Percentiles rank a stretch among this genome's conserved stretches.
phyloP scores from a whole-genome alignment of 92 coral and sea anemone genomes.

The Phenganax subtilis region DNA sequence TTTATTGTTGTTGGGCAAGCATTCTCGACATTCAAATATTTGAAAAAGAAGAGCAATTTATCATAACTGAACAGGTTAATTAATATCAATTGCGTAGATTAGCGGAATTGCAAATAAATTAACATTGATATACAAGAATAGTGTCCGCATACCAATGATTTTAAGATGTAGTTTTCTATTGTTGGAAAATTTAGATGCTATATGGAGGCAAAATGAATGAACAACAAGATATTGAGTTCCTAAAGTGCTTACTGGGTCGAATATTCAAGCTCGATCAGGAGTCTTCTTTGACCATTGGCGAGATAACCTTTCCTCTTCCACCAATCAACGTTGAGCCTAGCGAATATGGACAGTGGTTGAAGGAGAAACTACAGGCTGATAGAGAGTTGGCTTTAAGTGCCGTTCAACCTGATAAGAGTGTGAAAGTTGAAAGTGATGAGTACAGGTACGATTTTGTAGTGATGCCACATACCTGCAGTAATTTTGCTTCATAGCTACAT shows the following conservation, averaged over 20 bases:
- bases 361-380: constrained; percentile 69
- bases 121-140: no score
- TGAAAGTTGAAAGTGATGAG: constrained; percentile 72
- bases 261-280: constrained; percentile 56
- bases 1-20: no score
- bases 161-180: background rate
- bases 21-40: no score
- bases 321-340: constrained; percentile 87
- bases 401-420: constrained; percentile 67
- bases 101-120: no score
- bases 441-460: constrained; percentile 52
- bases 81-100: no score
- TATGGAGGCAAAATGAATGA: constrained; percentile 87
- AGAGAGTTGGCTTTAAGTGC: constrained; percentile 51
- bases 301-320: constrained; percentile 73
- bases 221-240: constrained; percentile 71
- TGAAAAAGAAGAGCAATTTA: no score
- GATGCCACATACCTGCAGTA: background rate
- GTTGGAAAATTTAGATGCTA: constrained; percentile 51
- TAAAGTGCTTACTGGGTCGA: constrained; percentile 53
- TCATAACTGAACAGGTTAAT: no score
- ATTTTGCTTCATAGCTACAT: background rate
- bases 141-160: no score
- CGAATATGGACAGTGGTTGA: constrained; percentile 83
- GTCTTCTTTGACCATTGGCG: constrained; percentile 67